phyloP scores from a whole-genome alignment of 2,797 vertebrate species.

The Prunella strophiata region DNA sequence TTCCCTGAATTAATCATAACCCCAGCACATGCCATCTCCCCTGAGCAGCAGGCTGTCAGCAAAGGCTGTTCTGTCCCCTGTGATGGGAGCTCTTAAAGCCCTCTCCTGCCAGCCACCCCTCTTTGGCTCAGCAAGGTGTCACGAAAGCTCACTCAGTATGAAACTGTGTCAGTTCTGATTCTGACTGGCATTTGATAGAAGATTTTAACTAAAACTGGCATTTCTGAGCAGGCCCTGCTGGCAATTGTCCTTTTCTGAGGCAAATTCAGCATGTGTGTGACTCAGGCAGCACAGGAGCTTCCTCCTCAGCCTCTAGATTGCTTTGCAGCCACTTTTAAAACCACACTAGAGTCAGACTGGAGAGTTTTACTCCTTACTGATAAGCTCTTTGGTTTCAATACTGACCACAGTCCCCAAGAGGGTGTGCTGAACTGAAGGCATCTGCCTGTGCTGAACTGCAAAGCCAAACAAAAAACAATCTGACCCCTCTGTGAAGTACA shows the following conservation, averaged over 20 bases:
- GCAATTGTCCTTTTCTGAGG: not conserved
- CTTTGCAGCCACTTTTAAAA: not conserved
- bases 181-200: not conserved
- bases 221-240: conserved; percentile 19
- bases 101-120: not conserved
- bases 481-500: not conserved
- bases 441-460: not conserved
- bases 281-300: not conserved
- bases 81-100: not conserved
- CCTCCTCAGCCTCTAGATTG: not conserved
- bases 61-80: not conserved
- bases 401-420: not conserved
- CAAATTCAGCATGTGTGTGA: not conserved
- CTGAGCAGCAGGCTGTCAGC: not conserved
- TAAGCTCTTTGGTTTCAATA: not conserved
- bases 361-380: not conserved
- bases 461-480: not conserved
- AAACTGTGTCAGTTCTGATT: not conserved
- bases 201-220: conserved; percentile 26
- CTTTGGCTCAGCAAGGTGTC: conserved; percentile 25
- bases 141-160: not conserved
- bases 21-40: not conserved
- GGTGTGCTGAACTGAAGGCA: not conserved
- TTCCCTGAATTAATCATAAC: conserved; percentile 41
- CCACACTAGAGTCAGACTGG: not conserved